Evolutionary conservation across 1,140 invertebrate species (phyloP).

Genomic region (Drosophila pandora): DNA sequence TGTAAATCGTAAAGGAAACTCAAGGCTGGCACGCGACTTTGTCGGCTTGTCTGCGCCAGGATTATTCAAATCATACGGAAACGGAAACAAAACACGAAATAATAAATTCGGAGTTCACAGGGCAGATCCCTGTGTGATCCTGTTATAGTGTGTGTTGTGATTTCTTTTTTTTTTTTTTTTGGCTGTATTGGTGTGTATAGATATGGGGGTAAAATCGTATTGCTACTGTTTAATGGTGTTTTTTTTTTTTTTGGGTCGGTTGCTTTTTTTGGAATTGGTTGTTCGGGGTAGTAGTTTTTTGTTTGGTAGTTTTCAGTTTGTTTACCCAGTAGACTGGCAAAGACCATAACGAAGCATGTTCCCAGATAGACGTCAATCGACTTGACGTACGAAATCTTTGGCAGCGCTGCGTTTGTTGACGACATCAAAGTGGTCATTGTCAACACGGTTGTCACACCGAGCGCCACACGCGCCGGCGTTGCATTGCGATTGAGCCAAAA

Average conservation of each 20-base stretch:
- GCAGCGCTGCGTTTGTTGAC: slow-evolving; percentile 98
- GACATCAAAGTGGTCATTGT: slow-evolving; percentile 99
- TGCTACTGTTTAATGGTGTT: slow-evolving; percentile 51
- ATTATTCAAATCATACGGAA: slow-evolving; percentile 25
- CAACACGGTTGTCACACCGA: slow-evolving; percentile 98
- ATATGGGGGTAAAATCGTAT: slow-evolving; percentile 56
- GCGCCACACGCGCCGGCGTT: slow-evolving; percentile 97
- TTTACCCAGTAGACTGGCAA: slow-evolving; percentile 96
- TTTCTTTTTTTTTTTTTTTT: neutral
- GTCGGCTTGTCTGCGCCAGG: slow-evolving; percentile 7
- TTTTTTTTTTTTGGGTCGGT: slow-evolving; percentile 47
- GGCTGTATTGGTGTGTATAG: slow-evolving; percentile 43
- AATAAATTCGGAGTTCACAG: slow-evolving; percentile 18
- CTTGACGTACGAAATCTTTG: slow-evolving; percentile 99
- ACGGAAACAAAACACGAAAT: slow-evolving; percentile 41
- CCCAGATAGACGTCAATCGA: slow-evolving; percentile 99
- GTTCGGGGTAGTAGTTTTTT: slow-evolving; percentile 30
- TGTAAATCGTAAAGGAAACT: slow-evolving; percentile 35
- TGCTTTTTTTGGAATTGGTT: slow-evolving; percentile 39
- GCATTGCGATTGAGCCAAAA: slow-evolving; percentile 97
- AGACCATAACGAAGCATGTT: slow-evolving; percentile 99
- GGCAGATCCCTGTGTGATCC: slow-evolving; percentile 1
- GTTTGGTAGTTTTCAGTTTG: slow-evolving; percentile 85
- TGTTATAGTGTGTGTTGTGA: slow-evolving; percentile 24
- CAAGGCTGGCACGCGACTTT: slow-evolving; percentile 22